Evolutionary conservation across 2,888 invertebrate species (phyloP), one percentile per base, ranked within the genome.

Genomic region (Timandra comae): DNA sequence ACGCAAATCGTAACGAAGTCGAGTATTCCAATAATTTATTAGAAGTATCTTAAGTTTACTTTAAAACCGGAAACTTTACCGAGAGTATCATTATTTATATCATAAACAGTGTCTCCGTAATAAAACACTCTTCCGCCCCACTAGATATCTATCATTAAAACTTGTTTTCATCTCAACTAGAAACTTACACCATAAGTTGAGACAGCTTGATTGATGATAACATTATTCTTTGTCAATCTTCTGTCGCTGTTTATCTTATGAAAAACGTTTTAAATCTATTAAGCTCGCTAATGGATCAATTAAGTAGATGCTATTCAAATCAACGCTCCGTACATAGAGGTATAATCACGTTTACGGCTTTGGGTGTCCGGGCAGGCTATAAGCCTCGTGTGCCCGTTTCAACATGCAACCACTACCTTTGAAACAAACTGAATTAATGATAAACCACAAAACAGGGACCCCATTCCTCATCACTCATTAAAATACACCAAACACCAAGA

Each of bases 381-480:
- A 9, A 9, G 22, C 3, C 22, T 22, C n/a, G n/a, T 8, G 22
- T 26, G 33, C 31, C 34, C 43, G 23, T 42, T 43, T 41, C 31
- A 46, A 29, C 45, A 50, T 37, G 39, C 43, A 35, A 27, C 26
- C 2, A 4, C 22, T 22, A 22, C 8, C 22, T 9, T 22, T 19
- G 34, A 40, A 38, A 37, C 46, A 43, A 30, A 52, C 39, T 38
- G 56, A 58, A 58, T 58, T 46, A 39, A 36, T 51, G 32, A 59
- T 56, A 48, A 53, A 38, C 23, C 19, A n/a, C n/a, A n/a, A n/a
- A n/a, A 6, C 12, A 8, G 19, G 13, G 28, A 31, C 21, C 21
- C 25, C 25, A 10, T 19, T 29, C 24, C 13, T 16, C 25, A 16
- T 27, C 12, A 12, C 29, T 20, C 29, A 7, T 28, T 11, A n/a